Base-by-base conservation (phyloP, 2,797 vertebrate genomes). In the Limosa lapponica region DNA sequence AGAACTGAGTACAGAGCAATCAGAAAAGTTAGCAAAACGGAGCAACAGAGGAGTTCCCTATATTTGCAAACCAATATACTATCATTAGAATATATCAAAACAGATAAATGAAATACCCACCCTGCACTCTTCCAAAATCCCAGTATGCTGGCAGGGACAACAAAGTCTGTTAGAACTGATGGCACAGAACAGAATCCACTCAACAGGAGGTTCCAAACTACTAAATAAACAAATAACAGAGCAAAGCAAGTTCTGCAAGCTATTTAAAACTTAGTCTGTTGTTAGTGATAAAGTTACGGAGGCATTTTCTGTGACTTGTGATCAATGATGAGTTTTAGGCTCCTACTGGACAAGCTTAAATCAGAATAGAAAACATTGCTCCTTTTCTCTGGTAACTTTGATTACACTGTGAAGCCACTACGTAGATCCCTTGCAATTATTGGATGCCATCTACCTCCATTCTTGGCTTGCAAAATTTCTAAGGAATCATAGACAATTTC, bases 1-100 rank as follows among this genome's bases (percentile, higher is more conserved):
- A 86, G 64, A 95, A 90, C 87, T 74, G 71, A 93, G 77, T 74
- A 81, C 36, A 86, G 52, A 96, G 69, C 75, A 91, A 93, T 61
- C 49, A 86, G 69, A 93, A 86, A 92, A 20, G 73, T 92, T 91
- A 93, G 69, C 54, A 83, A 85, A 87, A 73, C 6, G 25, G 17
- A 95, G 41, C 34, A 77, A 75, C 27, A 80, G 27, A 57, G 16
- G 37, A 80, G 32, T 52, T 71, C 19, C 32, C 25, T 64, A 0
- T n/a, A 67, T 67, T 49, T 92, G 27, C 64, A 96, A 79, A 65
- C 10, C 64, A 67, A 77, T 23, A 62, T 9, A 28, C 7, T n/a
- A 46, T n/a, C 16, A 80, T 30, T 32, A 74, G 37, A 87, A 78
- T 19, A 18, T 23, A 64, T 6, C 58, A 69, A 83, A 82, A 24